Evolutionary conservation across 1,140 invertebrate species (phyloP), one percentile per base, ranked within the genome.

Genomic region (Macrosteles quadrilineatus): DNA sequence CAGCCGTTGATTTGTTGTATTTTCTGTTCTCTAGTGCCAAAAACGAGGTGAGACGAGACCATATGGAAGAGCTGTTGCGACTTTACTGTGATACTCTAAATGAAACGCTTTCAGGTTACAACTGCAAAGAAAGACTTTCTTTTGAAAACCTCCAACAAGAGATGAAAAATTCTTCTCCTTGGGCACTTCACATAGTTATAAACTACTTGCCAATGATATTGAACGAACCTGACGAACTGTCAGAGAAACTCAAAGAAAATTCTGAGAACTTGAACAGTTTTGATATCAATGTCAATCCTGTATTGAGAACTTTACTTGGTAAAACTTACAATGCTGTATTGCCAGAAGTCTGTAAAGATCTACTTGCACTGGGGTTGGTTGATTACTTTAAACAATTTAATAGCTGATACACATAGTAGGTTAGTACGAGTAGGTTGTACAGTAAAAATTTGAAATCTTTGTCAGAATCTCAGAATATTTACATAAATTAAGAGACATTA

Each of bases 1-100:
- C 67, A 9, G 68, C 73, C 17, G 32, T 71, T 31, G 74, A 75
- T 66, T 27, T 75, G 14, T 57, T 57, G 21, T 66, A 73, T 14
- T 74, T 75, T 64, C 55, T 75, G 0, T 25, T 59, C 29, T 68
- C 71, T 1, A 73, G 73, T 32, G 40, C 59, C 11, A 17, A 29
- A 25, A 27, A 25, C 2, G 32, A 64, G 12, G 62, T 64, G 29
- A 27, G 29, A 12, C 12, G 23, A 57, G 2, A 19, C n/a, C n/a
- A 50, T 23, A 47, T 64, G 6, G 32, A 47, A 17, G 21, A 64
- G 25, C 59, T 69, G 25, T 36, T 55, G 21, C 12, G 36, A 11
- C 9, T 62, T 2, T 69, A 69, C 32, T 19, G 17, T 1, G 50
- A 27, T 3, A 69, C 27, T 40, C 62, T 69, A n/a, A 69, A 69